Conservation (phyloP, 2,888 invertebrate species). For the Meiosimyza decipiens region DNA sequence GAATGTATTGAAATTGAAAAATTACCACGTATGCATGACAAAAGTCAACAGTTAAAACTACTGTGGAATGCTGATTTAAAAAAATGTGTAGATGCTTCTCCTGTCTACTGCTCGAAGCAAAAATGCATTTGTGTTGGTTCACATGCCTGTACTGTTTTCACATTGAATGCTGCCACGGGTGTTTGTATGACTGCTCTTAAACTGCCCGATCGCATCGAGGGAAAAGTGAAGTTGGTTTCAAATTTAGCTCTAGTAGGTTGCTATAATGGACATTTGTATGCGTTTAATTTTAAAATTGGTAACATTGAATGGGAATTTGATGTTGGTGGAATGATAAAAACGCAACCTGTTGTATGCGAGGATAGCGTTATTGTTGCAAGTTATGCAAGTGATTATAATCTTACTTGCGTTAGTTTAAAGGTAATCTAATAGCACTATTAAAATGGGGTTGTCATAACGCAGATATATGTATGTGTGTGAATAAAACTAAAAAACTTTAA, state of each 20-base stretch:
- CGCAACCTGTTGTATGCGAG: constrained; percentile 68
- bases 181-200: constrained; percentile 67
- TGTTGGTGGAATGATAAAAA: constrained; percentile 66
- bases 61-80: constrained; percentile 58
- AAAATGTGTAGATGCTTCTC: constrained; percentile 88
- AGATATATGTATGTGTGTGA: too few relatives aligned
- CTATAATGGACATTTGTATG: constrained; percentile 80
- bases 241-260: constrained; percentile 77
- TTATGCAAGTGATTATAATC: constrained; percentile 66
- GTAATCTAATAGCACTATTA: constrained; percentile 36
- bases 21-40: background rate
- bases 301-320: constrained; percentile 72
- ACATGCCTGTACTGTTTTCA: constrained; percentile 78
- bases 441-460: too few relatives aligned
- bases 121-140: constrained; percentile 73
- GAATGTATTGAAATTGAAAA: background rate
- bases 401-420: constrained; percentile 55
- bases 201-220: constrained; percentile 80
- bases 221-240: constrained; percentile 69
- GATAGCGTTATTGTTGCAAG: constrained; percentile 73
- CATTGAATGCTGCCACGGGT: constrained; percentile 71
- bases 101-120: constrained; percentile 67
- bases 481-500: too few relatives aligned
- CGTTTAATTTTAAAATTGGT: constrained; percentile 71
- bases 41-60: constrained; percentile 41